phyloP scores from a whole-genome alignment of 2,797 vertebrate species.

The Acanthornis magna region DNA sequence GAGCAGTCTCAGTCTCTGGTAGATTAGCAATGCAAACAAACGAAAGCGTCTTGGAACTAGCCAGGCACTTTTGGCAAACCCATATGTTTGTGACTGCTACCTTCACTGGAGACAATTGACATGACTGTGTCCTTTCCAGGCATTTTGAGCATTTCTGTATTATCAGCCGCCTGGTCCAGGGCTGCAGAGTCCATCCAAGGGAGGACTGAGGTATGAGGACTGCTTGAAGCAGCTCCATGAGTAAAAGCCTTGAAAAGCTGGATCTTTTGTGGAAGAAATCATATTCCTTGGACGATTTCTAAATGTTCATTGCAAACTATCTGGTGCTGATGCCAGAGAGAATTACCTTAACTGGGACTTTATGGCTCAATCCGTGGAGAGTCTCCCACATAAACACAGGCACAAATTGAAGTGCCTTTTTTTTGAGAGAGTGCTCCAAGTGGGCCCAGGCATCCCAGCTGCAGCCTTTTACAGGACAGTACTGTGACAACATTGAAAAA shows the following conservation, averaged over 20 bases:
- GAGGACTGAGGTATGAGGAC: background rate
- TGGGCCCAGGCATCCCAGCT: background rate
- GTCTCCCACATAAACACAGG: constrained; percentile 32
- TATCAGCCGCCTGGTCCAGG: constrained; percentile 27
- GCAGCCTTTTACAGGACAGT: background rate
- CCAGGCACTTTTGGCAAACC: constrained; percentile 42
- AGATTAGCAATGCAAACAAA: constrained; percentile 67
- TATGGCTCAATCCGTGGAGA: background rate
- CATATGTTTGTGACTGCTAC: constrained; percentile 53
- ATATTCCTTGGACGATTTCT: background rate
- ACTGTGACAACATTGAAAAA: background rate
- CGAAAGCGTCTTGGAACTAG: constrained; percentile 1
- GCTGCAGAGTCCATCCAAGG: constrained; percentile 18
- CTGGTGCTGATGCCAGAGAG: constrained; percentile 29
- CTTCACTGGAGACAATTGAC: constrained; percentile 38
- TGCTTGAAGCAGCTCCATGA: constrained; percentile 1
- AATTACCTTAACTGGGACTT: constrained; percentile 47
- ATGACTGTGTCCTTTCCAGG: constrained; percentile 49
- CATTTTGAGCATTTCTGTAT: constrained; percentile 41
- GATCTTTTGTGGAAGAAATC: constrained; percentile 23
- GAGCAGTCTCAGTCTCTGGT: constrained; percentile 35
- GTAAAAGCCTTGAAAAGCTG: constrained; percentile 1
- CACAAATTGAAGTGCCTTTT: background rate
- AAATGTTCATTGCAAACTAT: constrained; percentile 13
- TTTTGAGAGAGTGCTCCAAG: background rate